These are phyloP conservation scores for Cheilosia vernalis DNA, from an alignment of 2,888 invertebrate species.

Conservation along the genomic window DNA sequence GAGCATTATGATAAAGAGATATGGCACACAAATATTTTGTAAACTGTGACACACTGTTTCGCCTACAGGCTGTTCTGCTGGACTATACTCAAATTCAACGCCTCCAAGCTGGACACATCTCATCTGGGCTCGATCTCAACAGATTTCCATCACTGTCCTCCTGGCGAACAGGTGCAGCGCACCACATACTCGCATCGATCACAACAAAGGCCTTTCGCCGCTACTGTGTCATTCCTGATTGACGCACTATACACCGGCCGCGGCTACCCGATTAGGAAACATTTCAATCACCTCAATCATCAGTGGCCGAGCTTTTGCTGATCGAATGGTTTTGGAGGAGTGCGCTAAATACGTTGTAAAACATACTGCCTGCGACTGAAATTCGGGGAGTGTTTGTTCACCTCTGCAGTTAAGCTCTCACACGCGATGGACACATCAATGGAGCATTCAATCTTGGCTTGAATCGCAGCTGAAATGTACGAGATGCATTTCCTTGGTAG, in stretches of 20 bases:
- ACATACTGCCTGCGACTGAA: slow-evolving; percentile 23
- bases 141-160: slow-evolving; percentile 3
- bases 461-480: slow-evolving; percentile 63
- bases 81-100: not conserved
- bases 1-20: not conserved
- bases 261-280: slow-evolving; percentile 62
- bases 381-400: slow-evolving; percentile 61
- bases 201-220: slow-evolving; percentile 54
- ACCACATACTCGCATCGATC: slow-evolving; percentile 2
- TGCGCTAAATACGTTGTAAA: slow-evolving; percentile 66
- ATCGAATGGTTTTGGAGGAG: not conserved
- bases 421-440: slow-evolving; percentile 66
- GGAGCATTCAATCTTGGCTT: slow-evolving; percentile 56
- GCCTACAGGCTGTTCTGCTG: not conserved
- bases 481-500: slow-evolving; percentile 33
- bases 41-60: slow-evolving; percentile 5
- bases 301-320: slow-evolving; percentile 35
- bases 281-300: slow-evolving; percentile 68
- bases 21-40: not conserved
- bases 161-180: slow-evolving; percentile 51
- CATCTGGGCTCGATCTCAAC: not conserved
- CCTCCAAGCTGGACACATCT: not conserved
- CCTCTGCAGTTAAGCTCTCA: slow-evolving; percentile 9
- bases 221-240: slow-evolving; percentile 58
- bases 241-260: slow-evolving; percentile 49